phyloP scores from a whole-genome alignment of 1,140 invertebrate genomes.

The Aplysia californica region DNA sequence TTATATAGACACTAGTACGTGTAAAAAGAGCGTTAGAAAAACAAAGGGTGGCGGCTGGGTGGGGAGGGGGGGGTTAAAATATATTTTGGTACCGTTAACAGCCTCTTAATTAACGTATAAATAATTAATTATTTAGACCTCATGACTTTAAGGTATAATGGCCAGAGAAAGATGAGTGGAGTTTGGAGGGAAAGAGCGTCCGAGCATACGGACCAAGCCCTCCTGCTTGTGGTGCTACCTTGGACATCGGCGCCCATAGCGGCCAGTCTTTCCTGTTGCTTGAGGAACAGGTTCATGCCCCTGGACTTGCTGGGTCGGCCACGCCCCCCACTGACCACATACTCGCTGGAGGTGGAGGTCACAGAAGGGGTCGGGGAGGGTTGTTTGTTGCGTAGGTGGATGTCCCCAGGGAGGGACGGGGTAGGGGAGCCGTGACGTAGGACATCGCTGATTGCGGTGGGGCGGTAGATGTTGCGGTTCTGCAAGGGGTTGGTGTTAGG shows the following conservation, averaged over 20 bases:
- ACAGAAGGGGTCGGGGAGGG: slow-evolving; percentile 17
- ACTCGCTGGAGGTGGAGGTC: slow-evolving; percentile 9
- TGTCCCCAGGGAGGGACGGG: slow-evolving; percentile 24
- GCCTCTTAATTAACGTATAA: too few relatives aligned
- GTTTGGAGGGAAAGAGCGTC: slow-evolving; percentile 6
- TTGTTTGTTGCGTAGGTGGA: slow-evolving; percentile 17
- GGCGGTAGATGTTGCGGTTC: slow-evolving; percentile 8
- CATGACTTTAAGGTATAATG: too few relatives aligned
- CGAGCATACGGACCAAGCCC: slow-evolving; percentile 8
- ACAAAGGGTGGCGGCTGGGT: too few relatives aligned
- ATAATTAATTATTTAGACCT: too few relatives aligned
- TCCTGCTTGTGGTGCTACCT: too few relatives aligned
- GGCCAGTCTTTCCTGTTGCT: slow-evolving; percentile 53
- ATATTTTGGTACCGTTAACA: too few relatives aligned
- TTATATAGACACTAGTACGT: too few relatives aligned
- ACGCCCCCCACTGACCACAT: background rate
- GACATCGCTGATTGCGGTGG: slow-evolving; percentile 11
- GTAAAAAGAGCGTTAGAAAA: too few relatives aligned
- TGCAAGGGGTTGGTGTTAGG: background rate
- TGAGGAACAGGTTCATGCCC: slow-evolving; percentile 55
- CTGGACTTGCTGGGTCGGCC: slow-evolving; percentile 34
- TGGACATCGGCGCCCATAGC: slow-evolving; percentile 50
- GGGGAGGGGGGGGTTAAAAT: too few relatives aligned
- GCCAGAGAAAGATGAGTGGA: background rate
- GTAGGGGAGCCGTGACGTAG: slow-evolving; percentile 24